Evolutionary conservation across 2,888 invertebrate genomes (phyloP), one percentile per base, ranked within the genome.

Genomic region (Ochropleura plecta): DNA sequence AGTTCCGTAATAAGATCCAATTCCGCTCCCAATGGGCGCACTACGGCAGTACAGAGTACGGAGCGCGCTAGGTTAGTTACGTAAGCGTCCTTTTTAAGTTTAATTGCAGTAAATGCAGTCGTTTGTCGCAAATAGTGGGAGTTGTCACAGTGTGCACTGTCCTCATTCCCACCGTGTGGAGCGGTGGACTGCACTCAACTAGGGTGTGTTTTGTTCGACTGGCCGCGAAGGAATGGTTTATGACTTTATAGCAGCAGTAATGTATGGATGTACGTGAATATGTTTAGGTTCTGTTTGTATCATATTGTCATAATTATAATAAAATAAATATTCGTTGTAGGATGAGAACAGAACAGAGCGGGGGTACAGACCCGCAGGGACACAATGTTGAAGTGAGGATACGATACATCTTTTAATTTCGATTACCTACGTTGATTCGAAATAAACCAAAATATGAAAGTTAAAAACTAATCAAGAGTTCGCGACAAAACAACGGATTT

Each of bases 11-110:
- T 63, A 73, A 74, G 75, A 80, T 76, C 69, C 64, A 76, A 81
- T 79, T 79, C 70, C 60, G 65, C 70, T 84, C 63, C 66, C 63
- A 75, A 40, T 70, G 69, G 69, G 66, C 18, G 82, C 57, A 68
- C 44, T 60, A 18, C 42, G 18, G 16, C 42, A 40, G 16, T 10
- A 30, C 16, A 18, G 16, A 30, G 70, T 57, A 14, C 53, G 48
- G 3, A 65, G 70, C 76, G 44, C 53, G 72, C 72, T 80, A 83
- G 64, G 48, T 73, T 68, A 59, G 71, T 87, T 83, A 80, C 78
- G 82, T 77, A 81, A 87, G 70, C 87, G 78, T 86, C 88, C 86
- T 84, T 86, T 87, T 87, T 84, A 78, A 87, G 86, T 75, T 86
- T 84, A 86, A 86, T 88, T 88, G 86, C 78, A 84, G 76, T 80